phyloP scores from a whole-genome alignment of 2,113 vertebrate species.

The Ornithorhynchus anatinus region DNA sequence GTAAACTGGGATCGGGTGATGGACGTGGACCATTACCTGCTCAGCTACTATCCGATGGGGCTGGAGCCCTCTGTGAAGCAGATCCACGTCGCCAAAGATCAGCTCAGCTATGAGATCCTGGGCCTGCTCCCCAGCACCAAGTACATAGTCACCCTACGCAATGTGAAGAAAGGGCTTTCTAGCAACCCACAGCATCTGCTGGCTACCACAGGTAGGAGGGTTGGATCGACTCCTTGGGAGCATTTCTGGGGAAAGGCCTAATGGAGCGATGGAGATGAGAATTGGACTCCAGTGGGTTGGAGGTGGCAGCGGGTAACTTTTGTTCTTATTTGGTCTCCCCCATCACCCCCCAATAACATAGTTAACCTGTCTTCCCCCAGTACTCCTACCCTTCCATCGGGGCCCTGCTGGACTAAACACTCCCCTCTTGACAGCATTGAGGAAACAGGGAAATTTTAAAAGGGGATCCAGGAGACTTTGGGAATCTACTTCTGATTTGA shows the following conservation, averaged over 20 bases:
- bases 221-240: background rate
- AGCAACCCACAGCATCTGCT: constrained; percentile 77
- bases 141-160: constrained; percentile 74
- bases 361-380: no score
- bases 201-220: constrained; percentile 75
- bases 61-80: constrained; percentile 58
- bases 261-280: background rate
- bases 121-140: constrained; percentile 75
- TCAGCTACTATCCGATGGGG: constrained; percentile 77
- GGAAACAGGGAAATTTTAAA: no score
- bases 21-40: constrained; percentile 79
- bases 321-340: no score
- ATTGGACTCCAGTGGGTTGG: background rate
- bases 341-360: no score
- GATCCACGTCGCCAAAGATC: constrained; percentile 72
- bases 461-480: no score
- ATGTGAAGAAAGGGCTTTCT: constrained; percentile 72
- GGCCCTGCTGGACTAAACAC: no score
- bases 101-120: constrained; percentile 75
- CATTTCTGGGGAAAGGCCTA: background rate
- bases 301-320: no score
- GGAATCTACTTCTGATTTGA: no score
- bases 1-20: constrained; percentile 79
- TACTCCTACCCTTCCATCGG: no score
- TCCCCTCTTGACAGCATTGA: no score